Percentiles rank a stretch among this genome's conserved stretches.
Evolutionary conservation across 2,797 vertebrate genomes (phyloP).

Genomic region (Mormyrops boulengeri): DNA sequence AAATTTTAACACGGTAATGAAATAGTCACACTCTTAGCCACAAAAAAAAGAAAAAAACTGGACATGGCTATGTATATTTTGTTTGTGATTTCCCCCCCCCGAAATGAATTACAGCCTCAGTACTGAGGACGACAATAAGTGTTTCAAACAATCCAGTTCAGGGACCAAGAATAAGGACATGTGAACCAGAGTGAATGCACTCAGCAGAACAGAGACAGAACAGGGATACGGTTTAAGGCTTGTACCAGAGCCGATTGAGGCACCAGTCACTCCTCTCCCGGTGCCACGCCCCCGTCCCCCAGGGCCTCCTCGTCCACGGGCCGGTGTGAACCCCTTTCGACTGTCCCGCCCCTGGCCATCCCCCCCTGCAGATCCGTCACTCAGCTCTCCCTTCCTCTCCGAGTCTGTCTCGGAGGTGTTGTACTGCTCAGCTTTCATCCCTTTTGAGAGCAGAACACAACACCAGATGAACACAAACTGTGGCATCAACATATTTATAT

Average conservation of each 20-base stretch:
- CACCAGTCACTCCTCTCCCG: conserved; percentile 59
- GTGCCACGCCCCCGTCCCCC: conserved; percentile 82
- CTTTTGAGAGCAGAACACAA: conserved; percentile 45
- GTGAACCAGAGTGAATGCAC: not conserved
- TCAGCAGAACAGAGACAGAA: not conserved
- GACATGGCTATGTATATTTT: not conserved
- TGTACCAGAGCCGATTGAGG: conserved; percentile 1
- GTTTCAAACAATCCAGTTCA: not conserved
- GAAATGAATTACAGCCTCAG: not conserved
- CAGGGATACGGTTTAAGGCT: not conserved
- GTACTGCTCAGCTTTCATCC: conserved; percentile 96
- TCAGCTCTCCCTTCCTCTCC: conserved; percentile 92
- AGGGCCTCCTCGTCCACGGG: conserved; percentile 62
- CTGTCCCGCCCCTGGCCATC: conserved; percentile 75
- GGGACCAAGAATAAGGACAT: not conserved
- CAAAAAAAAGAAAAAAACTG: not conserved
- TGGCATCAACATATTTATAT: not conserved
- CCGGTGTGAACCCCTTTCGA: conserved; percentile 77
- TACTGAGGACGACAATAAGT: not conserved
- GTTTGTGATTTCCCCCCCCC: not conserved
- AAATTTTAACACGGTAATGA: not conserved
- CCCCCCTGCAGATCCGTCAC: conserved; percentile 90
- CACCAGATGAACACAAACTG: not conserved
- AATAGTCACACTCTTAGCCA: not conserved
- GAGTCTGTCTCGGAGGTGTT: conserved; percentile 97